These are phyloP conservation scores for Magallana gigas DNA, from an alignment of 1,140 invertebrate genomes.

Conservation along the genomic window DNA sequence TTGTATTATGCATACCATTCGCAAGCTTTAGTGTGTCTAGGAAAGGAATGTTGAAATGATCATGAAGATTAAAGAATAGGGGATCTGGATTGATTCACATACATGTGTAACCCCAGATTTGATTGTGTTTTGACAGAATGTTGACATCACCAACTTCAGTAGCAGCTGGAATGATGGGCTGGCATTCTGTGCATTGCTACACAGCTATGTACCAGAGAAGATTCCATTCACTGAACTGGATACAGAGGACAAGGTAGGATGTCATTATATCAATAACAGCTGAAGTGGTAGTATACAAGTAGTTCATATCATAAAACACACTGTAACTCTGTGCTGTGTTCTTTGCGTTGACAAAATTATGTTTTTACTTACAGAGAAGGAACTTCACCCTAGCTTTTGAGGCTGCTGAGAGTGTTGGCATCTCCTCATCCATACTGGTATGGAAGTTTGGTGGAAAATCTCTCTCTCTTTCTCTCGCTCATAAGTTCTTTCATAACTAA, in stretches of 20 bases:
- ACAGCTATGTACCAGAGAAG: slow-evolving; percentile 92
- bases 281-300: too few relatives aligned
- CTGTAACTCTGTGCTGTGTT: too few relatives aligned
- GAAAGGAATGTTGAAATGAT: too few relatives aligned
- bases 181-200: slow-evolving; percentile 92
- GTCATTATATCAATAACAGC: background rate
- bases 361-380: slow-evolving; percentile 79
- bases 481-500: background rate
- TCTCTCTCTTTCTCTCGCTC: background rate
- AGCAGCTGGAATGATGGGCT: slow-evolving; percentile 96
- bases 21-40: too few relatives aligned
- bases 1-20: too few relatives aligned
- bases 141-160: slow-evolving; percentile 96
- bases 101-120: too few relatives aligned
- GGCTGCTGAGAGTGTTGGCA: slow-evolving; percentile 93
- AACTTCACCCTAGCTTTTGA: slow-evolving; percentile 95
- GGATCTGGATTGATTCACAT: too few relatives aligned
- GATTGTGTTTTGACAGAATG: slow-evolving; percentile 82
- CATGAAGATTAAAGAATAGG: too few relatives aligned
- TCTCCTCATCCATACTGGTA: slow-evolving; percentile 89
- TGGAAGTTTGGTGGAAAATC: slow-evolving; percentile 66
- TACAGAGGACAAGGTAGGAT: slow-evolving; percentile 86
- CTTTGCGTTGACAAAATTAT: too few relatives aligned
- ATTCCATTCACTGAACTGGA: slow-evolving; percentile 90
- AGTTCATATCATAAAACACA: too few relatives aligned